A percentile compares a stretch with the other conserved stretches of the same genome.
Conservation (phyloP, 1,140 invertebrate genomes). For the Sminthurides bifidus region DNA sequence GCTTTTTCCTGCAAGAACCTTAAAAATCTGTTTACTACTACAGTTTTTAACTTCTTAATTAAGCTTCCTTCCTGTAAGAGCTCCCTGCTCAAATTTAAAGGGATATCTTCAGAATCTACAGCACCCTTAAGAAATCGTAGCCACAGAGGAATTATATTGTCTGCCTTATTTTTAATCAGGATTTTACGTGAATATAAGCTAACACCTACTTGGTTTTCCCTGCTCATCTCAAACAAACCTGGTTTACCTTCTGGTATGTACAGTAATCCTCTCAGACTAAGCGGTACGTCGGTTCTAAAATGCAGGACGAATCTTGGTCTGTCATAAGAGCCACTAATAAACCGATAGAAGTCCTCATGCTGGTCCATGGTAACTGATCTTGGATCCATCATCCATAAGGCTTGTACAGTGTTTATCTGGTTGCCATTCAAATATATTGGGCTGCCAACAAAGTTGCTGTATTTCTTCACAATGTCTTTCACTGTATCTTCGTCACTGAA, state of each 20-base stretch:
- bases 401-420: conserved; percentile 64
- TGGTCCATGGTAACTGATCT: conserved; percentile 73
- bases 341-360: conserved; percentile 84
- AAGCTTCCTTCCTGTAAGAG: conserved; percentile 84
- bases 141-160: conserved; percentile 87
- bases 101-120: conserved; percentile 96
- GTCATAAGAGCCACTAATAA: conserved; percentile 72
- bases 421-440: conserved; percentile 85
- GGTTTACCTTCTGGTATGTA: conserved; percentile 88
- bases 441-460: conserved; percentile 91
- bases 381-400: conserved; percentile 84
- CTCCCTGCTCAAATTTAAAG: conserved; percentile 89
- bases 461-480: conserved; percentile 83
- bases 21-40: conserved; percentile 71
- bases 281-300: conserved; percentile 76
- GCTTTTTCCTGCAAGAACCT: conserved; percentile 76
- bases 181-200: conserved; percentile 79
- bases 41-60: conserved; percentile 74
- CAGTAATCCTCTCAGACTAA: conserved; percentile 78
- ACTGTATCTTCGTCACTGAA: conserved; percentile 78
- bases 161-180: conserved; percentile 79
- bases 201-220: conserved; percentile 63
- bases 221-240: conserved; percentile 74
- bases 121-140: conserved; percentile 88
- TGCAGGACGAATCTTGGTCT: conserved; percentile 70